A percentile compares a stretch with the other conserved stretches of the same genome.
Evolutionary conservation across 2,888 invertebrate species (phyloP).

Genomic region (Peribatodes rhomboidaria): DNA sequence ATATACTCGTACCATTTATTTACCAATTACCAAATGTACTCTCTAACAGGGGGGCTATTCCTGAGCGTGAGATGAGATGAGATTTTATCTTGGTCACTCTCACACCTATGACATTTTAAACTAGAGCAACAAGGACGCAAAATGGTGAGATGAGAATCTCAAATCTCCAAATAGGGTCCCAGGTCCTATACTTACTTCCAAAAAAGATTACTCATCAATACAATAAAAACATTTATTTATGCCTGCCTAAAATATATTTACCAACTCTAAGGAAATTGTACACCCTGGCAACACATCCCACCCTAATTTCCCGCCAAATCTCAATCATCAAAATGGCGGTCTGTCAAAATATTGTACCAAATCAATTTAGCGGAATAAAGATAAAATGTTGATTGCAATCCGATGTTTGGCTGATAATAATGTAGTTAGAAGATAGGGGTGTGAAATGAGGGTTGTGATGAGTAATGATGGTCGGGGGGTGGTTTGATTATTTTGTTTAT

Average conservation of each 20-base stretch:
- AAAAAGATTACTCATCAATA: too few species aligned
- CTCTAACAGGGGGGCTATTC: too few species aligned
- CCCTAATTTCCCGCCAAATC: conserved; percentile 19
- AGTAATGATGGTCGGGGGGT: not conserved
- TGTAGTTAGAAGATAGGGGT: conserved; percentile 27
- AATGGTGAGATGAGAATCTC: too few species aligned
- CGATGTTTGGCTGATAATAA: conserved; percentile 26
- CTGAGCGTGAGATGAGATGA: too few species aligned
- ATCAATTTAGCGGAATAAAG: conserved; percentile 21
- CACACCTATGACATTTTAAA: too few species aligned
- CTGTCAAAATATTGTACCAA: conserved; percentile 35
- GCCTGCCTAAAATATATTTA: not conserved
- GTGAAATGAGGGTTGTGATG: conserved; percentile 15
- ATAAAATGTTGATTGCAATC: conserved; percentile 21
- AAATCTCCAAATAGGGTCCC: too few species aligned
- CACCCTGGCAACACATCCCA: not conserved
- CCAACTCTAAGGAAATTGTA: not conserved
- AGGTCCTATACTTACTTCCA: too few species aligned
- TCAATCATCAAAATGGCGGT: conserved; percentile 31
- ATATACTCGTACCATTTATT: too few species aligned
- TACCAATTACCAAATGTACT: too few species aligned
- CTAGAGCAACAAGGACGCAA: too few species aligned
- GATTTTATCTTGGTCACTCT: too few species aligned
- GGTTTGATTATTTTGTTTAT: not conserved
- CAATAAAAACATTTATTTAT: too few species aligned